Evolutionary conservation across 92 coral and sea anemone species (phyloP), one percentile per base, ranked within the genome.

Genomic region (Palythoa caribaeorum): DNA sequence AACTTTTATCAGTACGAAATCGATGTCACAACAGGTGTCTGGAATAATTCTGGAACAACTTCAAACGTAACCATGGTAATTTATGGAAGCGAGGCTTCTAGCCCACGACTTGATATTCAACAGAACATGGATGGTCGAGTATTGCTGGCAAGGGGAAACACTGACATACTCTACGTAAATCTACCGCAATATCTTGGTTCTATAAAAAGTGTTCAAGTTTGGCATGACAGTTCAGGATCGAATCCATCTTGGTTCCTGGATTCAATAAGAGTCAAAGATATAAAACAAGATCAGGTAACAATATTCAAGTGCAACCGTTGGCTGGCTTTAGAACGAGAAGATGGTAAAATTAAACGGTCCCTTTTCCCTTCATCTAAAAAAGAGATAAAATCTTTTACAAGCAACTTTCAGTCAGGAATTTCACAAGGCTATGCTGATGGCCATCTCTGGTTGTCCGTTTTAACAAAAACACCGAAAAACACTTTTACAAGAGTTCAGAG

Each of bases 401-500:
- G 63, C 19, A 83, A 54, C 13, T 84, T 89, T 84, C 62, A 84
- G 21, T 54, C 89, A 8, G 79, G 85, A 28, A 70, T 66, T 38
- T 83, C 87, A 14, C 51, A 83, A 15, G 86, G 70, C 53, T 89
- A 84, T 17, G 87, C 81, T 1, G 92, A 89, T 60, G 85, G 85
- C 35, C 92, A 89, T 35, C 83, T 89, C 38, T 89, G 92, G 92
- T 52, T 89, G 60, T 89, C 92, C n/a, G 85, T 89, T 9, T 28
- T 89, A 8, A 71, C 92, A 13, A 78, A 87, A 71, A 87, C 88
- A 10, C 89, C 87, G 1, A 55, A 70, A 53, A 89, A 88, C 44
- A 87, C 85, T 20, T 89, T 89, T 83, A 89, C 92, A 50, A 59
- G 88, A 51, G 89, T 89, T 15, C 89, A 89, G 86, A 81, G 92